Conservation (phyloP, 2,888 invertebrate species). For the Cephus pulcher region DNA sequence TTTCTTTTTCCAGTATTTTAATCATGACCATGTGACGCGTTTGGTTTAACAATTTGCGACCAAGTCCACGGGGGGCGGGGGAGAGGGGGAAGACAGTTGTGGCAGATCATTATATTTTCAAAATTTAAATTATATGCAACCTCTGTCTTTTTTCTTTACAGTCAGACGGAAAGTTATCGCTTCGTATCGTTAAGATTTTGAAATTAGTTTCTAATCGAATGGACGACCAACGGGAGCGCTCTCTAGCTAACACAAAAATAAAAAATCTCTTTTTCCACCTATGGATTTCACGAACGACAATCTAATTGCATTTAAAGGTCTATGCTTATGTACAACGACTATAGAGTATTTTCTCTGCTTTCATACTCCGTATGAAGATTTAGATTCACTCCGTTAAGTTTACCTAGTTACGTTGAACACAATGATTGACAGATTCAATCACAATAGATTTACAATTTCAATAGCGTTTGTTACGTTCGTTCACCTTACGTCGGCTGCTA, state of each 20-base stretch:
- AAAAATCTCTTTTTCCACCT: not conserved
- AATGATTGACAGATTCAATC: conserved; percentile 54
- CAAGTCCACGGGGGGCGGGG: too few relatives aligned
- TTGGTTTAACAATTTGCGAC: not conserved
- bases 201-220: not conserved
- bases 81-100: not conserved
- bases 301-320: conserved; percentile 2
- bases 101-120: not conserved
- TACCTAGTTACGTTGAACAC: conserved; percentile 58
- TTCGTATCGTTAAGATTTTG: not conserved
- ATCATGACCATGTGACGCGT: not conserved
- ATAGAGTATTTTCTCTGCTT: not conserved
- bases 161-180: not conserved
- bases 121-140: not conserved
- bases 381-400: not conserved
- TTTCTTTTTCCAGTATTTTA: not conserved
- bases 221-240: not conserved
- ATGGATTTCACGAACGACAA: not conserved
- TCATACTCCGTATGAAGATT: not conserved
- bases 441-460: conserved; percentile 49
- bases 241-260: not conserved
- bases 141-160: not conserved
- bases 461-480: conserved; percentile 27
- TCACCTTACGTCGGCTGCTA: not conserved
- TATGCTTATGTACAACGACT: conserved; percentile 11